These are phyloP conservation scores for Embidobia sp. DNA, from an alignment of 2,888 invertebrate species.

Conservation along the genomic window DNA sequence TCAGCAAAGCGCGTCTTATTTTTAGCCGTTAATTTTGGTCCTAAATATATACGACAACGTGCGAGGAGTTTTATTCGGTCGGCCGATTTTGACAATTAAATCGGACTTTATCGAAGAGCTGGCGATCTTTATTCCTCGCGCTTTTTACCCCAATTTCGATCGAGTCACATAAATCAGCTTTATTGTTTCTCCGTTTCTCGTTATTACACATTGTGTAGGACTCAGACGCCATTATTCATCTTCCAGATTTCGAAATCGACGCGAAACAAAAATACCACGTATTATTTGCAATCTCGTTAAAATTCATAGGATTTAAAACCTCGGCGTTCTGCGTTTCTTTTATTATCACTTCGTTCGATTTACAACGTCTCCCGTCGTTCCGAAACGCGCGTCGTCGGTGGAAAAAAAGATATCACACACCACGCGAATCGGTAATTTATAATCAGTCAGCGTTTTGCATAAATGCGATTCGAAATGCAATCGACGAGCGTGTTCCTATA, in stretches of 20 bases:
- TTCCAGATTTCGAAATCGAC: conserved; percentile 50
- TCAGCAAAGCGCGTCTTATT: conserved; percentile 51
- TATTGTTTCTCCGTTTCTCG: conserved; percentile 52
- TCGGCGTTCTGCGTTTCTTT: conserved; percentile 31
- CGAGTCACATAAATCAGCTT: conserved; percentile 63
- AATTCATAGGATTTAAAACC: conserved; percentile 77
- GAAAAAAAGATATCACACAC: conserved; percentile 8
- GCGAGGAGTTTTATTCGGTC: conserved; percentile 13
- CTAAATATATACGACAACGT: conserved; percentile 43
- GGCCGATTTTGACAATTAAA: conserved; percentile 41
- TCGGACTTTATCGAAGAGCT: neutral
- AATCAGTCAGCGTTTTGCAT: conserved; percentile 14
- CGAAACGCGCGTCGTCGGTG: conserved; percentile 8
- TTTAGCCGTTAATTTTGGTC: conserved; percentile 52
- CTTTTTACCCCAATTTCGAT: conserved; percentile 57
- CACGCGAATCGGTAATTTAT: conserved; percentile 37
- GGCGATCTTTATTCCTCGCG: conserved; percentile 21
- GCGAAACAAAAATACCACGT: conserved; percentile 43
- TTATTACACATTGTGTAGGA: conserved; percentile 52
- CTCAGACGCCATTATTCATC: conserved; percentile 60
- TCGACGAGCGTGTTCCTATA: conserved; percentile 8
- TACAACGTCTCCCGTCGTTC: conserved; percentile 41
- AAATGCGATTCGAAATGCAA: conserved; percentile 18
- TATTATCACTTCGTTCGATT: conserved; percentile 40
- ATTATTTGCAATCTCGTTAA: conserved; percentile 58